These are phyloP conservation scores for Cosmia trapezina DNA, from an alignment of 2,888 invertebrate genomes.

Conservation along the genomic window DNA sequence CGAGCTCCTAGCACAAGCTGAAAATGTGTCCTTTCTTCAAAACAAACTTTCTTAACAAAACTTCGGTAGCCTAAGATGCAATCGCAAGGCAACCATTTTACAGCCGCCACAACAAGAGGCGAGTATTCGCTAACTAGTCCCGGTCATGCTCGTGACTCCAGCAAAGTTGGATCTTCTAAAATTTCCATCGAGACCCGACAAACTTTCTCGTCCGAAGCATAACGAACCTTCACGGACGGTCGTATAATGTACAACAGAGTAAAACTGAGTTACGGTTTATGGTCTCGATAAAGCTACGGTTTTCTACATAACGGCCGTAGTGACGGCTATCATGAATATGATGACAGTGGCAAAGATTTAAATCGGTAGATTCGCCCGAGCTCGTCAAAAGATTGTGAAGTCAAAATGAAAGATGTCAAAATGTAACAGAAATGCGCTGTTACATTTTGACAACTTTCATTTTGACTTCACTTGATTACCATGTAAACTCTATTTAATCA, in stretches of 20 bases:
- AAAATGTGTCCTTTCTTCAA: slow-evolving; percentile 3
- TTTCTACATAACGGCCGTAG: too few relatives aligned
- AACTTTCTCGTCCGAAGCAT: slow-evolving; percentile 72
- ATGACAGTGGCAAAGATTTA: too few relatives aligned
- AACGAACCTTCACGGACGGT: slow-evolving; percentile 73
- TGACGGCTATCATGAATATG: too few relatives aligned
- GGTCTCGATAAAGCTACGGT: not conserved
- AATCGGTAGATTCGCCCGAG: too few relatives aligned
- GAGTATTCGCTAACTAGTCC: slow-evolving; percentile 57
- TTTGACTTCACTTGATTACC: too few relatives aligned
- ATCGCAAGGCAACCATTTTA: slow-evolving; percentile 36
- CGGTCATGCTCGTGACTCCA: slow-evolving; percentile 50
- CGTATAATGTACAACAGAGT: slow-evolving; percentile 45
- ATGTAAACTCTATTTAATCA: too few relatives aligned
- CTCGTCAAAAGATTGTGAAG: too few relatives aligned
- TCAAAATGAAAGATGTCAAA: too few relatives aligned
- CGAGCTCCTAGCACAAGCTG: not conserved
- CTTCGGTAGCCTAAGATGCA: slow-evolving; percentile 17
- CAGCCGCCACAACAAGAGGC: slow-evolving; percentile 42
- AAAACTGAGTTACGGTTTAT: slow-evolving; percentile 48
- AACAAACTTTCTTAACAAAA: slow-evolving; percentile 30
- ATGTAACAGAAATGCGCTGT: too few relatives aligned
- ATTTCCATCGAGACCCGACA: slow-evolving; percentile 67
- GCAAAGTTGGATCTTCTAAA: slow-evolving; percentile 68
- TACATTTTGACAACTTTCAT: too few relatives aligned